Base-by-base conservation (phyloP, 2,888 invertebrate species). In the Cinara cedri region DNA sequence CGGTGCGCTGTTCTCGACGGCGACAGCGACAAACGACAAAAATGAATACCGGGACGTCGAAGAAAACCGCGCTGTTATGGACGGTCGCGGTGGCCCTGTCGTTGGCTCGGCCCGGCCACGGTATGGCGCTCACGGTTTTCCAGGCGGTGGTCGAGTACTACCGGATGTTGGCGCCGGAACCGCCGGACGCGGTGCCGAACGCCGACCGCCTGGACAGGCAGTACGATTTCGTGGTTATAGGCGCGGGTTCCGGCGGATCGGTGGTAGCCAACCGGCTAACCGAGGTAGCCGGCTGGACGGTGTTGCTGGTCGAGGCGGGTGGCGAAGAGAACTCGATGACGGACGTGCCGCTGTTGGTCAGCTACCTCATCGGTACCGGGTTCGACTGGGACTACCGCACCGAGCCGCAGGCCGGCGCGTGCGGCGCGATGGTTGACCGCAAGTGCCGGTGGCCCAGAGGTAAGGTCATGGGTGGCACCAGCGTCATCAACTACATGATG, bases 181-280 rank as follows among this genome's bases (percentile, higher is more conserved):
- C 83, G n/a, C 54, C 65, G 21, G 83, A 83, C 44, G 83, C 82
- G 26, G 82, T 83, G 10, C 75, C 75, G 14, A 83, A 84, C 75
- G 82, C 83, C 49, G 71, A 68, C 42, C 66, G 62, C 46, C 76
- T 83, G 44, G 75, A 75, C 9, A 81, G 81, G 42, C 82, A 83
- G 71, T 84, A 84, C 81, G 84, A 84, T 70, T 88, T 88, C 83
- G 87, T 89, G 54, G 85, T 88, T 14, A 85, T 89, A 0, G 89
- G 89, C 0, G 89, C 88, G 1, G 89, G 89, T 0, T 87, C 89
- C 1, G 88, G 89, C 0, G 89, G 87, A 3, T 87, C 88, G 81
- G 88, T 88, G 11, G 84, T 88, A 16, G 88, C 88, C 3, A 85
- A 88, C 8, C 85, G 89, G 8, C 85, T 89, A 10, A 87, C 88